These are phyloP conservation scores for Phymatocera aterrima DNA, from an alignment of 2,888 invertebrate species.

Conservation along the genomic window DNA sequence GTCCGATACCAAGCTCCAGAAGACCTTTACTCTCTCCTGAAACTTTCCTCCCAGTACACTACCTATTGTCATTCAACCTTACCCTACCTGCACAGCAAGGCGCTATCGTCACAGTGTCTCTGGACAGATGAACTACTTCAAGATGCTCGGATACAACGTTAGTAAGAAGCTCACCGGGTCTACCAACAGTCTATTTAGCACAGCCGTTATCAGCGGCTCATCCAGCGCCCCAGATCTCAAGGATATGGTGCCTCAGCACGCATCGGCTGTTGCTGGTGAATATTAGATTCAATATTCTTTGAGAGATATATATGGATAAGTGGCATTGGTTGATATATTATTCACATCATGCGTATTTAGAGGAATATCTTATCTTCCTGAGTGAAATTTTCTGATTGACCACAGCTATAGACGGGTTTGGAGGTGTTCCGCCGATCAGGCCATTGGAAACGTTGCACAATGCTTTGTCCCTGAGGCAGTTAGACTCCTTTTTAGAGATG, in stretches of 20 bases:
- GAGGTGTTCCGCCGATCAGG: slow-evolving; percentile 95
- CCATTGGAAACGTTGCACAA: slow-evolving; percentile 99
- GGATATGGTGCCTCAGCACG: slow-evolving; percentile 88
- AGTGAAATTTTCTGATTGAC: slow-evolving; percentile 37
- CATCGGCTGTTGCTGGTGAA: slow-evolving; percentile 85
- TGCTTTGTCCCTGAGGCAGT: slow-evolving; percentile 92
- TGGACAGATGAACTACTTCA: slow-evolving; percentile 96
- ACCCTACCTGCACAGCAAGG: slow-evolving; percentile 79
- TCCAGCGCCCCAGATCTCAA: slow-evolving; percentile 94
- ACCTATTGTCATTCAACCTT: slow-evolving; percentile 73
- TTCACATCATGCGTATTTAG: slow-evolving; percentile 22
- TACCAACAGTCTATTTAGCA: slow-evolving; percentile 93
- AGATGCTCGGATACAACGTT: slow-evolving; percentile 89
- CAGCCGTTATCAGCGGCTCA: slow-evolving; percentile 96
- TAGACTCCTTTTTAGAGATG: slow-evolving; percentile 92
- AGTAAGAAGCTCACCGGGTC: slow-evolving; percentile 83
- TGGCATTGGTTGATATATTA: background rate
- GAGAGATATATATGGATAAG: background rate
- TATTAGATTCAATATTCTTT: slow-evolving; percentile 50
- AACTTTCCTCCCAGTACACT: slow-evolving; percentile 71
- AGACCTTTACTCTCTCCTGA: background rate
- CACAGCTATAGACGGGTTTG: slow-evolving; percentile 89
- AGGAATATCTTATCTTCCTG: slow-evolving; percentile 41
- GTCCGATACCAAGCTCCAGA: slow-evolving; percentile 62
- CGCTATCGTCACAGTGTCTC: slow-evolving; percentile 97